Conservation (phyloP, 2,113 vertebrate species). For the Eptesicus fuscus region DNA sequence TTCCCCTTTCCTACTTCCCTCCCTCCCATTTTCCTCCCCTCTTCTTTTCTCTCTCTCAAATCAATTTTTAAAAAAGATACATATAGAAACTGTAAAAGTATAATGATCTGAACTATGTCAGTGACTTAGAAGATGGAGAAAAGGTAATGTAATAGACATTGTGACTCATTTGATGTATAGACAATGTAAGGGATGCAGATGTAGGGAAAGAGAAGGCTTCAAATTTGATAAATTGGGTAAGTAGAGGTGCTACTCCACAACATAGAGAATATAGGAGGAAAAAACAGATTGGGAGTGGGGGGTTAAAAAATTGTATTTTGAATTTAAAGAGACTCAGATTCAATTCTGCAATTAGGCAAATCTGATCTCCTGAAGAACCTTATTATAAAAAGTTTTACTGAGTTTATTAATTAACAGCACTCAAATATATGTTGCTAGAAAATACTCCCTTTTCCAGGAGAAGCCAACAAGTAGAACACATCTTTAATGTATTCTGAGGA, state of each 20-base stretch:
- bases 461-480: not conserved
- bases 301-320: not conserved
- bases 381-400: not conserved
- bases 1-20: accelerated
- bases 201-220: not conserved
- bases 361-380: not conserved
- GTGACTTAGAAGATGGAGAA: not conserved
- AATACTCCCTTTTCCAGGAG: not conserved
- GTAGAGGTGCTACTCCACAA: not conserved
- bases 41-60: too few relatives aligned
- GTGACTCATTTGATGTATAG: not conserved
- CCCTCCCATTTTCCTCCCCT: too few relatives aligned
- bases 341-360: not conserved
- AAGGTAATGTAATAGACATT: not conserved
- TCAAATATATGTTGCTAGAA: not conserved
- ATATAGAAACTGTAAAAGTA: not conserved
- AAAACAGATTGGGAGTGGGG: not conserved
- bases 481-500: not conserved
- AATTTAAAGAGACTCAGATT: conserved; percentile 26
- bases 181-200: not conserved
- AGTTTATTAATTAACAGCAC: not conserved
- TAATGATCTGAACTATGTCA: not conserved
- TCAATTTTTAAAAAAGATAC: not conserved
- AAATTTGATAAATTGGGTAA: not conserved
- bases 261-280: not conserved